Evolutionary conservation across 2,113 vertebrate species (phyloP), one percentile per base, ranked within the genome.

Genomic region (Cisticola juncidis): DNA sequence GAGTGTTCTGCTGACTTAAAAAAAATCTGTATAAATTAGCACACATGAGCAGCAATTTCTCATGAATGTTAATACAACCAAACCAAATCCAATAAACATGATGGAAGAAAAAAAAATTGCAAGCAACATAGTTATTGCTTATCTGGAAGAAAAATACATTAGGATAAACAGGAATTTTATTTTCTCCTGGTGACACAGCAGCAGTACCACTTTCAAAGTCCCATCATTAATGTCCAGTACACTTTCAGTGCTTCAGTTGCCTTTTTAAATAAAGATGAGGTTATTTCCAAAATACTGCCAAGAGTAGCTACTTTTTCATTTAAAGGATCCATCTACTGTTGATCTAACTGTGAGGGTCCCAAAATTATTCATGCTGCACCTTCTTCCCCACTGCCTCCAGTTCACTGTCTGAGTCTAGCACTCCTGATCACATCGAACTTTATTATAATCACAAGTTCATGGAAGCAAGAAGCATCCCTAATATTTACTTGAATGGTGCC

Each of bases 41-140:
- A 91, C 61, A 73, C 53, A 64, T 14, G 23, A 95, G 70, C 66
- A 94, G 70, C 66, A 91, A 29, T 85, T 95, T 90, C 81, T 94
- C 82, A 90, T 94, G 68, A 96, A 96, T 80, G 56, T 81, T 96
- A 95, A 94, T 83, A 83, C 21, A 90, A 89, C 25, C 50, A 90
- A 88, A 77, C 51, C 82, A 88, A 97, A 90, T 72, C 68, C 1
- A 90, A 87, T 40, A 92, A 93, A 81, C n/a, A 77, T 18, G 45
- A 71, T 64, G 9, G n/a, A 17, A 62, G 36, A 4, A 58, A 74
- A 74, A 87, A 88, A 91, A 84, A 79, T 2, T 45, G 56, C 45
- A 70, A 94, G 85, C 56, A 95, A 78, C 19, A 29, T 22, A 81
- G 53, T 51, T 90, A 86, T 38, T 94, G 64, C 88, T 92, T 91